Base-by-base conservation (phyloP, 2,888 invertebrate species). In the Thera obeliscata region DNA sequence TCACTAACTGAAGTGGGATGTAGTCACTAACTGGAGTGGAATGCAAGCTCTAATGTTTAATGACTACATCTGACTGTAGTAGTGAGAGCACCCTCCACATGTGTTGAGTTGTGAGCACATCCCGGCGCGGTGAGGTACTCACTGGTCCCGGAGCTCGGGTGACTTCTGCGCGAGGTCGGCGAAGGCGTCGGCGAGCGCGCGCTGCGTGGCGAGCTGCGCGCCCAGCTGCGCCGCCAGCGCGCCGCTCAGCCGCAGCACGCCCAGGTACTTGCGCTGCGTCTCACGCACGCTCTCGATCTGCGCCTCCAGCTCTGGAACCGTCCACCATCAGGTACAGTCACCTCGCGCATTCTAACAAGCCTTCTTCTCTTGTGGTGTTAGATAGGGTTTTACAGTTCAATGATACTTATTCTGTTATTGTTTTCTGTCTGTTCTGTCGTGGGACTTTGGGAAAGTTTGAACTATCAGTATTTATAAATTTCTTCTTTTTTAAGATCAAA, bases 121-220 rank as follows among this genome's bases (percentile, higher is more conserved):
- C 12, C 38, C 38, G 38, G 38, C 38, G 38, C 38, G 38, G 38
- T 38, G 22, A 38, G 38, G 9, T 11, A 66, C 66, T 67, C 35
- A 90, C 90, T 91, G 92, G 71, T 98, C 97, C 89, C 98, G 98
- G 61, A 99, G 94, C 87, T 99, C 98, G 0, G 99, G 98, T 70
- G 98, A 98, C 88, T 98, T 98, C 94, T 99, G 98, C 63, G 99
- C 98, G 77, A 99, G 94, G 81, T 99, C 99, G 9, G 98, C 97
- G 91, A 99, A 99, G 36, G 98, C 97, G 87, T 99, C 98, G 0
- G 98, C 98, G 58, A 99, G 94, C 11, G 97, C 96, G 84, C 98
- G 97, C 94, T 98, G 95, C 96, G 83, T 99, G 94, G 52, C 96
- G 95, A 88, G 97, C 95, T 95, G 97, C 87, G 88, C 90, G 2